Evolutionary conservation across 2,888 invertebrate species (phyloP), one percentile per base, ranked within the genome.

Genomic region (Anthophora plumipes): DNA sequence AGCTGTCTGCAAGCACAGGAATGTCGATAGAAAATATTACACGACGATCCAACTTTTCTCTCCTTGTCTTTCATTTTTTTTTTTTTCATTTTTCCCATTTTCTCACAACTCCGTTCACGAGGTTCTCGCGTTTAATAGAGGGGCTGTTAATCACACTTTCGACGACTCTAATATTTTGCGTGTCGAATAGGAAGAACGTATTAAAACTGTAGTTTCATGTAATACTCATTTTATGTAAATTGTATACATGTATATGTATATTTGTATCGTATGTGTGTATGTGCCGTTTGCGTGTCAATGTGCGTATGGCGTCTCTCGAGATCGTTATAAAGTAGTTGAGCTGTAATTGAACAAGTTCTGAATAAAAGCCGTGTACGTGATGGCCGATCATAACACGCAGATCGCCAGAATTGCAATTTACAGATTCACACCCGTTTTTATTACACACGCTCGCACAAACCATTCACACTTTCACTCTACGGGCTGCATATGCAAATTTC

Each of bases 391-490:
- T 57, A 70, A 57, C n/a, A n/a, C 41, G 72, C 41, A 59, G 52
- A 69, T 69, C 74, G 69, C 76, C 31, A 77, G 73, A 76, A n/a
- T n/a, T 86, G 74, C 82, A 82, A 78, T n/a, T n/a, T n/a, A n/a
- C 69, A 71, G 71, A 68, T 69, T 75, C 79, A 83, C 81, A 89
- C 85, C 84, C 80, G n/a, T n/a, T n/a, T n/a, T n/a, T n/a, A n/a
- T n/a, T 88, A 82, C 85, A 77, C 80, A 84, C 86, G 67, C 80
- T n/a, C n/a, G n/a, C n/a, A n/a, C n/a, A n/a, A n/a, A n/a, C 84
- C 90, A 89, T 86, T 85, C 89, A 88, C 87, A 88, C 87, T 88
- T 80, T 87, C 90, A 87, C 85, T 89, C 91, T 89, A 90, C 89
- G 88, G 85, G 87, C 89, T 91, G 89, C 87, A 77, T 86, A 84